Evolutionary conservation across 2,113 vertebrate genomes (phyloP), one percentile per base, ranked within the genome.

Genomic region (Stictonetta naevosa): DNA sequence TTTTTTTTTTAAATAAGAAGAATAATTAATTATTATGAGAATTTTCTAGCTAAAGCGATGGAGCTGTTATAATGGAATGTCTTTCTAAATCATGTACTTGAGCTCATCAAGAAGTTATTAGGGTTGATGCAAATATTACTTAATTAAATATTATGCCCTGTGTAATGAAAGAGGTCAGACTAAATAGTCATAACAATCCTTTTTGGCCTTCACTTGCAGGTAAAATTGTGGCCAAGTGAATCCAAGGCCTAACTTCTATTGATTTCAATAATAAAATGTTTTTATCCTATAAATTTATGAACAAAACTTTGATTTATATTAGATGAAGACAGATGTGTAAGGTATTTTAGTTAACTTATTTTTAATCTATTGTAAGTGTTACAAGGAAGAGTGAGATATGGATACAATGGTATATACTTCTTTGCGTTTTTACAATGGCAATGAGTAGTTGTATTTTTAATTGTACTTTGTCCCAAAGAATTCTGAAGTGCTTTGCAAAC

Each of bases 71-170:
- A 87, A 34, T 31, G 82, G 56, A 77, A 26, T 78, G 36, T 81
- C 88, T 78, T 86, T 92, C 53, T 90, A 84, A 81, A 86, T 84
- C 28, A 88, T 22, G 13, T 25, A 58, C 34, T 84, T 84, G 36
- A 72, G 14, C 38, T 92, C 86, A 79, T 82, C 38, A 86, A 77
- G 66, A 94, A 84, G 58, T 87, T 85, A 90, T 83, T 96, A 88
- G 14, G 7, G 15, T 90, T 96, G 69, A 92, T 88, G 69, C 11
- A 90, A 73, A 94, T 93, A 96, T 84, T 88, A 75, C 29, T 96
- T 90, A 83, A 95, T 95, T 93, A 84, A 86, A 92, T 82, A 88
- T 88, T 91, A 89, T 40, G 64, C 34, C 64, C 34, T 50, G 4
- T 58, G 8, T 73, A 92, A 87, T 75, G 64, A 81, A 84, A 90